Evolutionary conservation across 64 coral and sea anemone species (phyloP), one percentile per base, ranked within the genome.

Genomic region (Montipora foliosa): DNA sequence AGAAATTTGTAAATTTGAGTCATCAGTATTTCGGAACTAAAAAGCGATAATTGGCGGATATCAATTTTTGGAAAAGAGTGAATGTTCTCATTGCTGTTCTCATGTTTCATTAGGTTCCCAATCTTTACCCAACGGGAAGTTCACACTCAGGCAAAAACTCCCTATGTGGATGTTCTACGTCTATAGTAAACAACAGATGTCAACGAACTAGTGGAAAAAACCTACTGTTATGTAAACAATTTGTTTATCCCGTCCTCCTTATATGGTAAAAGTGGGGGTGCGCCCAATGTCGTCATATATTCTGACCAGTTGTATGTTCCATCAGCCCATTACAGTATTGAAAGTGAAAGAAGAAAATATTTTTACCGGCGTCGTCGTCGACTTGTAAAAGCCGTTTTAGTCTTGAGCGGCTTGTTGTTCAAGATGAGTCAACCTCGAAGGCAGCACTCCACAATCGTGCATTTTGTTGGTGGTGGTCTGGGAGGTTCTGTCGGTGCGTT

Each of bases 401-500:
- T 85, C n/a, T 71, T 21, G 19, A 22, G 20, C 19, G 8, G 67
- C 8, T n/a, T 85, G 7, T 83, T 16, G 45, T 46, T 17, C 16
- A 85, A 44, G 37, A 95, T 95, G 93, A 90, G 79, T 95, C 83
- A 74, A 44, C 48, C 80, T 19, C 77, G 50, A 50, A 90, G 44
- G 24, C 75, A 90, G 49, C 91, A 93, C 71, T 94, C 91, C 17
- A 69, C 83, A 2, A n/a, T 90, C 4, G 90, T 92, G 74, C 98
- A 99, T 72, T 90, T 99, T 57, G 64, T 99, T 90, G 98, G 77
- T 47, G 98, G 98, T 20, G 98, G 98, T 55, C 82, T 99, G 55
- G 94, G 98, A 37, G 98, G 98, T 22, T 96, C 95, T 45, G 83
- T 99, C 51, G 98, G 98, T 47, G 95, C 98, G 53, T 70, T 94